Evolutionary conservation across 2,797 vertebrate genomes (phyloP), one percentile per base, ranked within the genome.

Genomic region (Ispidina picta): DNA sequence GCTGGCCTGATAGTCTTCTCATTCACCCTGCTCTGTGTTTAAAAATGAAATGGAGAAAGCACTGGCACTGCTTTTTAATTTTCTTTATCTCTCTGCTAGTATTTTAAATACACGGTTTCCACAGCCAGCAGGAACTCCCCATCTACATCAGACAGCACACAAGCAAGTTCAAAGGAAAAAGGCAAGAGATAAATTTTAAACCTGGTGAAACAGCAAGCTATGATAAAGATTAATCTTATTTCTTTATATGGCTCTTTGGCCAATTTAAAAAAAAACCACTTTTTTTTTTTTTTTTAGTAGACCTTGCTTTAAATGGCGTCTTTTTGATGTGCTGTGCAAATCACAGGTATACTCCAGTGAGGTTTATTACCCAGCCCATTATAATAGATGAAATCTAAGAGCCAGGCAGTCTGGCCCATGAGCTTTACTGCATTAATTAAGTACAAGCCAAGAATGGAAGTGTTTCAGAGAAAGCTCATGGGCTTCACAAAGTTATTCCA

Each of bases 131-230:
- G 15, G 23, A 80, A 31, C 19, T 60, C 33, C 15, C 65, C 41
- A 62, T 22, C 11, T 52, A 43, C 16, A 12, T 65, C 46, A 86
- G 8, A 44, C 18, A 64, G 9, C 12, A 8, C 51, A 72, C 39
- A 75, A 65, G 19, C 11, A 78, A 87, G 22, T 70, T 76, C n/a
- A 75, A 80, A 66, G 12, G 12, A 73, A 73, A 86, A 88, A 83
- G 20, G 21, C 29, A 76, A 14, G 18, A 73, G 15, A 6, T 37
- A 54, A 37, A 22, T 79, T 60, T 75, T 35, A 35, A 81, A n/a
- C 74, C 31, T 39, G 52, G 26, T 31, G 29, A 88, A 85, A 76
- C 26, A 62, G 56, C 26, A 83, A 51, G 28, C 60, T 88, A 77
- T 12, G 21, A 49, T 58, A 80, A 41, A 83, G n/a, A 63, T 11